Evolutionary conservation across 2,797 vertebrate genomes (phyloP).

Genomic region (Rhabdophis nuchalis): DNA sequence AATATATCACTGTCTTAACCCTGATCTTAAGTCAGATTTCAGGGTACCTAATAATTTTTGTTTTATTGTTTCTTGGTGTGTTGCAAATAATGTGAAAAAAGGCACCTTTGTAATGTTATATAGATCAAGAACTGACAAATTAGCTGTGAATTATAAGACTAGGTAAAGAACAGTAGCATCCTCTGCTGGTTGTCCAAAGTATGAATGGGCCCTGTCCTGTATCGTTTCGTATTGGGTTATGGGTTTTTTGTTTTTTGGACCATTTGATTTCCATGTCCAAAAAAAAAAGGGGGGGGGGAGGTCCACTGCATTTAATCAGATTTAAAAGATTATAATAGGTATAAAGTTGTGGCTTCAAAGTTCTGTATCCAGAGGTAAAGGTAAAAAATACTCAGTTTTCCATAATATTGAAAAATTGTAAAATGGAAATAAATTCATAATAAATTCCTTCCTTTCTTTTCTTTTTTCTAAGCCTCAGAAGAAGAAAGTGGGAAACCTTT

Average conservation of each 20-base stretch:
- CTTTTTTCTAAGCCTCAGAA: conserved; percentile 80
- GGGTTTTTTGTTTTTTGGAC: not conserved
- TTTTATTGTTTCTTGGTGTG: conserved; percentile 21
- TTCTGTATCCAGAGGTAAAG: not conserved
- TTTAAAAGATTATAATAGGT: not conserved
- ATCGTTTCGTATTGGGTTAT: conserved; percentile 23
- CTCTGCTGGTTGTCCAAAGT: conserved; percentile 34
- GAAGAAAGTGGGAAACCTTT: conserved; percentile 98
- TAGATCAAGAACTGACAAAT: conserved; percentile 44
- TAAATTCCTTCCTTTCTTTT: conserved; percentile 48
- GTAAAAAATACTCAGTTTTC: not conserved
- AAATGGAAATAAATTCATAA: conserved; percentile 31
- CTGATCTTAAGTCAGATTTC: not conserved
- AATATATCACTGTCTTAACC: not conserved
- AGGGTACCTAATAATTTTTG: conserved; percentile 1
- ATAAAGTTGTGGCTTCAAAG: not conserved
- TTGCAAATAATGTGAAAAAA: conserved; percentile 43
- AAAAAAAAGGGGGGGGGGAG: not conserved
- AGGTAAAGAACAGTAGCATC: conserved; percentile 45
- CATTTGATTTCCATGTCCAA: conserved; percentile 1
- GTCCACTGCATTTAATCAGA: not conserved
- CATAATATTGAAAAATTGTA: conserved; percentile 36
- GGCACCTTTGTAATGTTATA: conserved; percentile 24
- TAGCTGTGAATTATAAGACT: conserved; percentile 42
- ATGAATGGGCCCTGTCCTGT: conserved; percentile 41